Evolutionary conservation across 2,113 vertebrate species (phyloP), one percentile per base, ranked within the genome.

Genomic region (Bos javanicus): DNA sequence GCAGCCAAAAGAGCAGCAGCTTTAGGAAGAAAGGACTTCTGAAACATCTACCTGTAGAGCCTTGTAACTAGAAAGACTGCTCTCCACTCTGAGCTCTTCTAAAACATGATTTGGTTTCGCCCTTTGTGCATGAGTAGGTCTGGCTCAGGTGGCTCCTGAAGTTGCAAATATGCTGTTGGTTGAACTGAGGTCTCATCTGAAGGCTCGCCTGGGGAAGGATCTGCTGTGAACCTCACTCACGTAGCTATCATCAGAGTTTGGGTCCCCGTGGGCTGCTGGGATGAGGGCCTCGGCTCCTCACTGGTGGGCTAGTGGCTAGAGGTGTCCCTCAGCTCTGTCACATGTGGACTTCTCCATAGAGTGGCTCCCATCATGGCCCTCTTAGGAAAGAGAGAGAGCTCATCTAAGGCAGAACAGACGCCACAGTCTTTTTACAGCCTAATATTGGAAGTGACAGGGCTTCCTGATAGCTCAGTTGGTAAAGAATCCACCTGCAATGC

Each of bases 311-410:
- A 5, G 36, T 33, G 25, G 71, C n/a, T 36, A 6, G 67, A 88
- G 19, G 26, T 86, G 83, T 81, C 87, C 28, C 33, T 39, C 4
- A 0, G 23, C 26, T 57, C 26, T 28, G 19, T 54, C 13, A 50
- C 50, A 12, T 0, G 0, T n/a, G 33, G n/a, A 28, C 30, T 14
- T 87, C 48, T 56, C 26, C 57, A 28, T 16, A 19, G 30, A 21
- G 9, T 7, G 17, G 8, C 64, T 46, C 19, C 7, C 39, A 0
- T 14, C 10, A 0, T 8, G 16, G 43, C 48, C 19, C n/a, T 60
- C n/a, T 6, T 30, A 71, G 23, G 81, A 17, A n/a, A 89, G 23
- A 54, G 11, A 23, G 59, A 64, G 4, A 8, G 16, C 6, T 13
- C 21, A 10, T 39, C 7, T 2, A 28, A 36, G 15, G 33, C 21